Conservation (phyloP, 2,888 invertebrate species). For the Xanthostigma xanthostigma region DNA sequence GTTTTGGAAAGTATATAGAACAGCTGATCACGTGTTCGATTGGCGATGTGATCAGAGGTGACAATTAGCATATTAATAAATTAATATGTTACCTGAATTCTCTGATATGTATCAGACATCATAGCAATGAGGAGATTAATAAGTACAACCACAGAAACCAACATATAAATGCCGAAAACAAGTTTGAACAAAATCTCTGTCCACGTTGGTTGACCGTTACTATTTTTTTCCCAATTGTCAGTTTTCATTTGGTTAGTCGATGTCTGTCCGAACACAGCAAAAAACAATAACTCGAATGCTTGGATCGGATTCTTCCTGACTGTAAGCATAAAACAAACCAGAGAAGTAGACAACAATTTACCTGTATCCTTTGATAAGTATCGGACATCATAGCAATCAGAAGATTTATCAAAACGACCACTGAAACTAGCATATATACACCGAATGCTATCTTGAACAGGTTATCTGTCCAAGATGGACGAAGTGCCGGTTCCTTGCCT, state of each 20-base stretch:
- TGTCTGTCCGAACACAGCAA: slow-evolving; percentile 94
- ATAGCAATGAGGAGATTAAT: slow-evolving; percentile 99
- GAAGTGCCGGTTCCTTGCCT: slow-evolving; percentile 48
- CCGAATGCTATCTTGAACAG: slow-evolving; percentile 89
- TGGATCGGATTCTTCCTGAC: slow-evolving; percentile 82
- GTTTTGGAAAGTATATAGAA: no score
- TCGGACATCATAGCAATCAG: slow-evolving; percentile 99
- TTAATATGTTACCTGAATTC: slow-evolving; percentile 70
- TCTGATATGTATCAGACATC: slow-evolving; percentile 99
- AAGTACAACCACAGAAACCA: slow-evolving; percentile 96
- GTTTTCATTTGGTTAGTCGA: slow-evolving; percentile 63
- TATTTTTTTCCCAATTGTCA: slow-evolving; percentile 33
- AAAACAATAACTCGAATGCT: slow-evolving; percentile 96
- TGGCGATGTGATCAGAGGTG: no score
- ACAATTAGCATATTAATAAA: no score
- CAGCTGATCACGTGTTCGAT: no score
- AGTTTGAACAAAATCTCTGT: slow-evolving; percentile 77
- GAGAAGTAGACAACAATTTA: slow-evolving; percentile 37
- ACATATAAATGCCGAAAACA: slow-evolving; percentile 88
- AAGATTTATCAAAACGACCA: slow-evolving; percentile 95
- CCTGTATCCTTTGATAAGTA: slow-evolving; percentile 98
- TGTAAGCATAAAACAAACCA: slow-evolving; percentile 43
- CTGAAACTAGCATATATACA: slow-evolving; percentile 93
- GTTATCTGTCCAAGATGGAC: slow-evolving; percentile 71
- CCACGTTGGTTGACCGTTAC: slow-evolving; percentile 58